Conservation (phyloP, 2,888 invertebrate genomes). For the Yponomeuta malinellus region DNA sequence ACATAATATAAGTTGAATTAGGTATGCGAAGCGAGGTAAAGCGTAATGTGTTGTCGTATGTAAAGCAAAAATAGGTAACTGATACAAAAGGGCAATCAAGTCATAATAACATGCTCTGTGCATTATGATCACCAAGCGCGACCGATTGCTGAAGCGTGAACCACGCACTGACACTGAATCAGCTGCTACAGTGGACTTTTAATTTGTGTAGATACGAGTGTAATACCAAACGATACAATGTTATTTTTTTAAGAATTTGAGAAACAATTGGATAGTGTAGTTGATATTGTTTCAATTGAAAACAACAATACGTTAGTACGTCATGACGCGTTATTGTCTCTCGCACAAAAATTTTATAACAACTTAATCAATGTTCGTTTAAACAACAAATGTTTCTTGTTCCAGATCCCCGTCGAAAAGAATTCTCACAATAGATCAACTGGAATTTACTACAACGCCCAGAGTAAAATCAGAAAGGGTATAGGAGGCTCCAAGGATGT, state of each 20-base stretch:
- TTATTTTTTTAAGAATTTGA: too few relatives aligned
- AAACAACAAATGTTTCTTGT: conserved; percentile 14
- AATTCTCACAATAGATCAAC: conserved; percentile 59
- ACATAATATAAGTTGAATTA: too few relatives aligned
- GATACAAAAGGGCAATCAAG: background rate
- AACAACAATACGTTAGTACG: too few relatives aligned
- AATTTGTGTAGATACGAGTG: background rate
- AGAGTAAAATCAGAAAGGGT: conserved; percentile 44
- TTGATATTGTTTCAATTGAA: too few relatives aligned
- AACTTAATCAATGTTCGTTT: too few relatives aligned
- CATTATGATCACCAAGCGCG: conserved; percentile 48
- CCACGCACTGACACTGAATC: conserved; percentile 27
- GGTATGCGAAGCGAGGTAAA: too few relatives aligned
- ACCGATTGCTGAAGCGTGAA: conserved; percentile 60
- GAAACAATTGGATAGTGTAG: too few relatives aligned
- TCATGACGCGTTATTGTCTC: too few relatives aligned
- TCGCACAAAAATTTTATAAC: too few relatives aligned
- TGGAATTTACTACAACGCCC: conserved; percentile 49
- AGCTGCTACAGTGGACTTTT: background rate
- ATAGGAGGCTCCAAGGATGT: conserved; percentile 26
- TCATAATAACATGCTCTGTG: background rate
- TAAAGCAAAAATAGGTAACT: background rate
- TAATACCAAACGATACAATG: background rate
- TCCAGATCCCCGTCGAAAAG: conserved; percentile 67
- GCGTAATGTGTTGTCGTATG: too few relatives aligned